These are phyloP conservation scores for Bathynomus jamesi DNA, from an alignment of 1,140 invertebrate genomes.

Conservation along the genomic window DNA sequence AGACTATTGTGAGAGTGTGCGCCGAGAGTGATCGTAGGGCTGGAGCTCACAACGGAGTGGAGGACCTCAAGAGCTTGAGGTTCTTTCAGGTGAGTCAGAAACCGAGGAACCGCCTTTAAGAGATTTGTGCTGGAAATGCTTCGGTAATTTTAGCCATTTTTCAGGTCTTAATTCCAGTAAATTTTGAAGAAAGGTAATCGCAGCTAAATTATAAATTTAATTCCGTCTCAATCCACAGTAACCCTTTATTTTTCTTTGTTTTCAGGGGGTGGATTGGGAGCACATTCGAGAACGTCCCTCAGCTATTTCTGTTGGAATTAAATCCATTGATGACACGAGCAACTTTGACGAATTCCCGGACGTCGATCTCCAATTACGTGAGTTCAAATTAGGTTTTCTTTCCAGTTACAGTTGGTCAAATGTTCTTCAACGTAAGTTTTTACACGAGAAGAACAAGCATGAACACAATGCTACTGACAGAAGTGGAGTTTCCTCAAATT, in stretches of 20 bases:
- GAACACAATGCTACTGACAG: too few species aligned
- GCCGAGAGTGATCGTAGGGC: conserved; percentile 87
- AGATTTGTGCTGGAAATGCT: not conserved
- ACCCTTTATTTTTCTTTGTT: too few species aligned
- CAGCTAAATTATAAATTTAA: too few species aligned
- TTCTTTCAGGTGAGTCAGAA: conserved; percentile 68
- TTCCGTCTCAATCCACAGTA: too few species aligned
- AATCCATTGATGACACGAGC: conserved; percentile 93
- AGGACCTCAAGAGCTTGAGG: conserved; percentile 73
- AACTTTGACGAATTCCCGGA: conserved; percentile 99
- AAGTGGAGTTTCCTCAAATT: too few species aligned
- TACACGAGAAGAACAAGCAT: too few species aligned
- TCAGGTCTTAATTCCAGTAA: too few species aligned
- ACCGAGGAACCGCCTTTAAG: not conserved
- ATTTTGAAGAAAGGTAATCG: too few species aligned
- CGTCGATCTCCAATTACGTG: conserved; percentile 96
- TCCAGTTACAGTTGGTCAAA: too few species aligned
- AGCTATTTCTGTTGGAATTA: conserved; percentile 90
- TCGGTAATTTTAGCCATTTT: too few species aligned
- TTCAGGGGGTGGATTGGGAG: conserved; percentile 92
- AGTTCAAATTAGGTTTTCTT: conserved; percentile 51
- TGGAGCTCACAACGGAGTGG: conserved; percentile 58
- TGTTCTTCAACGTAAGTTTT: too few species aligned
- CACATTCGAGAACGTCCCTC: conserved; percentile 94
- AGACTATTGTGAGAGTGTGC: conserved; percentile 59